Evolutionary conservation across 2,113 vertebrate species (phyloP), one percentile per base, ranked within the genome.

Genomic region (Nibea coibor): DNA sequence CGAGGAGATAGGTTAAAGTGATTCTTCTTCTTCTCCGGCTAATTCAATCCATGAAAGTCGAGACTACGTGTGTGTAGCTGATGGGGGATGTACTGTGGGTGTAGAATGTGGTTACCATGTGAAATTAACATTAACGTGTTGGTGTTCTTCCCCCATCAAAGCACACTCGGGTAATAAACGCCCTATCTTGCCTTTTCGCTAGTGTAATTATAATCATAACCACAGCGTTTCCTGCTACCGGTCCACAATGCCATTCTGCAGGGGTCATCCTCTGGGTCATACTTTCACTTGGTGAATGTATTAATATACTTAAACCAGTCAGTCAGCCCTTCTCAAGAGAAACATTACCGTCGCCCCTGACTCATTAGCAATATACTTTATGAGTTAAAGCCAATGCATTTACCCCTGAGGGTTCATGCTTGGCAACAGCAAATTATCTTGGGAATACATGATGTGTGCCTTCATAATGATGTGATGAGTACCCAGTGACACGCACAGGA

Each of bases 21-120:
- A 91, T 86, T 91, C 75, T 78, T 74, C 67, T 86, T 91, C 75
- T 78, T 74, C 67, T 26, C 2, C 26, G 10, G 26, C 67, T 84
- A 88, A 88, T 89, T 91, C 72, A 88, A 69, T 85, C 35, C 31
- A 58, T 71, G 47, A 56, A 76, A 54, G 43, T n/a, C 35, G 26
- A 20, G 22, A 39, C 5, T 22, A 1, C 0, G 17, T 16, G 28
- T 16, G 28, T 19, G 51, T 75, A 62, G 69, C 50, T 45, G 26
- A 74, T 39, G 69, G 22, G 31, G 53, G 63, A 35, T 5, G 48
- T 71, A 45, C 4, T 72, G 68, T 16, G 72, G 63, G 70, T 24
- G 72, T 2, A 15, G 74, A 80, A 82, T 39, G 35, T 39, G 35
- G 35, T 39, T 39, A 39, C 35, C 35, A 39, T 28, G 74, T 5